Evolutionary conservation across 2,888 invertebrate genomes (phyloP).

Genomic region (Catocala fraxini): DNA sequence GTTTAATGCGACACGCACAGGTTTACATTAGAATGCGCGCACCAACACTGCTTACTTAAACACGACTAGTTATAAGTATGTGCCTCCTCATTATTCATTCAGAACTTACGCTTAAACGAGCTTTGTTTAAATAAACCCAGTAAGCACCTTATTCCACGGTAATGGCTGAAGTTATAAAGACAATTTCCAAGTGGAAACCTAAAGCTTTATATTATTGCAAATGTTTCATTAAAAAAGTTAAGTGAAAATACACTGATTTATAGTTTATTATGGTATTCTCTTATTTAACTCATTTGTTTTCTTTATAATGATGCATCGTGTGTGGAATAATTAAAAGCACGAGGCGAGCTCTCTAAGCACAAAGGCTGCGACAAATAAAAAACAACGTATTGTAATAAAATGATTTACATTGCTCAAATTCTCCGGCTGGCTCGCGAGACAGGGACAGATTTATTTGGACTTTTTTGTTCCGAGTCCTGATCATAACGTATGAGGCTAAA

Average conservation of each 20-base stretch:
- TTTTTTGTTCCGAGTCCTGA: constrained; percentile 78
- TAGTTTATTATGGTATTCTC: constrained; percentile 25
- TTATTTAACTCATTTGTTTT: constrained; percentile 46
- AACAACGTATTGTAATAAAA: constrained; percentile 82
- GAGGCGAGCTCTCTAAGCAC: constrained; percentile 69
- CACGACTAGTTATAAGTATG: neutral
- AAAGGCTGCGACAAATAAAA: constrained; percentile 77
- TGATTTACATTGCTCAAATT: constrained; percentile 86
- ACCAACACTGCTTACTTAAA: constrained; percentile 30
- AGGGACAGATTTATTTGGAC: constrained; percentile 81
- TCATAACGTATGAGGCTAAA: constrained; percentile 84
- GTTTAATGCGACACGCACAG: constrained; percentile 55
- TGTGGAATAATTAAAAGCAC: constrained; percentile 59
- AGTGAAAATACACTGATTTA: constrained; percentile 30
- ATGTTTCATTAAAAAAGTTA: constrained; percentile 30
- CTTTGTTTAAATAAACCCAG: neutral
- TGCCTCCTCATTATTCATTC: neutral
- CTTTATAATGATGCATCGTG: constrained; percentile 47
- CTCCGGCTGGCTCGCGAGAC: constrained; percentile 75
- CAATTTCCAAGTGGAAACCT: constrained; percentile 12
- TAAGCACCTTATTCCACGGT: neutral
- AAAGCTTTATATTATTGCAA: constrained; percentile 19
- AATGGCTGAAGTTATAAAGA: constrained; percentile 25
- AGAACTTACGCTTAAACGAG: neutral
- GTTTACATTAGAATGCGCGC: constrained; percentile 46